Percentiles rank a stretch among this genome's conserved stretches.
Evolutionary conservation across 2,113 vertebrate genomes (phyloP).

Genomic region (Tragelaphus buxtoni): DNA sequence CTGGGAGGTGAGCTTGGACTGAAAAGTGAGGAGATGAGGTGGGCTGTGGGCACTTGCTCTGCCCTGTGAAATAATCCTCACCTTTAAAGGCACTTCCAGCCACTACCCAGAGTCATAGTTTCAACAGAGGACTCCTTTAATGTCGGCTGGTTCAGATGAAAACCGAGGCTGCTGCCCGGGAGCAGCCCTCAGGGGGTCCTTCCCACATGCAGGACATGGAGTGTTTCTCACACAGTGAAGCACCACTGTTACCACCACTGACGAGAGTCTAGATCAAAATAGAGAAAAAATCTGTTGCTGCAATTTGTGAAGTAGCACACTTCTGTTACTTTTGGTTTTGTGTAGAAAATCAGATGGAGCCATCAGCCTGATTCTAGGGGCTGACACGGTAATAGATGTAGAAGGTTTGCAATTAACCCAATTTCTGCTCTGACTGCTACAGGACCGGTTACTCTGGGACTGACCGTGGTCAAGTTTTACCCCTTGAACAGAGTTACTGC

Average conservation of each 20-base stretch:
- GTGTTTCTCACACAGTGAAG: neutral
- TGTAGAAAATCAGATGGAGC: neutral
- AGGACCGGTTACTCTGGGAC: neutral
- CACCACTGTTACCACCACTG: neutral
- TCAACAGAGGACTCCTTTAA: neutral
- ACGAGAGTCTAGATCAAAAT: rapidly evolving
- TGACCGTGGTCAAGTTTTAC: neutral
- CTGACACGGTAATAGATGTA: rapidly evolving
- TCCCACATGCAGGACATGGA: neutral
- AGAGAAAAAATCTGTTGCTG: neutral
- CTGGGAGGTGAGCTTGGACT: neutral
- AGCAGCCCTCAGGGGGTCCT: neutral
- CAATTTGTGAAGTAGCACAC: neutral
- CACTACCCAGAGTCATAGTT: no score
- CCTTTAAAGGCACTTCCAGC: neutral
- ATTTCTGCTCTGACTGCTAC: rapidly evolving
- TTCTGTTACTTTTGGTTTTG: neutral
- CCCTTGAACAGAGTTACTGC: neutral
- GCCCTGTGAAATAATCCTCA: neutral
- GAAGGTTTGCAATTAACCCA: neutral
- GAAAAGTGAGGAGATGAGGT: neutral
- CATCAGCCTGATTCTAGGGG: neutral
- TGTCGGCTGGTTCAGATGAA: rapidly evolving
- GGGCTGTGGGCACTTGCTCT: neutral
- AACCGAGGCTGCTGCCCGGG: neutral